phyloP scores from a whole-genome alignment of 2,888 invertebrate genomes.

The Sarcophaga subvicina region DNA sequence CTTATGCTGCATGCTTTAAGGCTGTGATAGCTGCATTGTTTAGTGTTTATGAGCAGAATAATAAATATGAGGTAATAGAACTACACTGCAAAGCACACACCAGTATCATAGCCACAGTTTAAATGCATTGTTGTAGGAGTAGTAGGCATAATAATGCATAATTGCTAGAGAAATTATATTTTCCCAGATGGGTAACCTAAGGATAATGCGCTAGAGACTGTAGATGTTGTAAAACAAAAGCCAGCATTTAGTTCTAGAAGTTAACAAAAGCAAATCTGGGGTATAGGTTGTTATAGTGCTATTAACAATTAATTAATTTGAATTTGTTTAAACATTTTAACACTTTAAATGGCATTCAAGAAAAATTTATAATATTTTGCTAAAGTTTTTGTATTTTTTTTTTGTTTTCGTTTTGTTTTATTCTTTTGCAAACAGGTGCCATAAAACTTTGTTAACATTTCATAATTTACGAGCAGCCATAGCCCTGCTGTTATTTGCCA shows the following conservation, averaged over 20 bases:
- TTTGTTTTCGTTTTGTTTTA: too few species aligned
- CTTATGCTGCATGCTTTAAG: constrained; percentile 13
- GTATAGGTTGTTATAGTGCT: neutral
- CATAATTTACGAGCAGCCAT: constrained; percentile 80
- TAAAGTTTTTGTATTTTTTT: neutral
- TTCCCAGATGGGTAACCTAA: constrained; percentile 57
- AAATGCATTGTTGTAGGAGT: too few species aligned
- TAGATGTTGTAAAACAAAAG: too few species aligned
- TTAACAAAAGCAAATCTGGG: too few species aligned
- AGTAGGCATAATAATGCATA: constrained; percentile 41
- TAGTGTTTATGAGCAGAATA: neutral
- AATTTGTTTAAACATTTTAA: constrained; percentile 53
- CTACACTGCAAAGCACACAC: neutral
- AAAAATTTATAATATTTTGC: constrained; percentile 10
- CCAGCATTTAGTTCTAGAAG: too few species aligned
- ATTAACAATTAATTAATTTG: constrained; percentile 59
- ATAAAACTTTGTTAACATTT: constrained; percentile 79
- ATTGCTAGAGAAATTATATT: constrained; percentile 57
- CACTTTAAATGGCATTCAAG: constrained; percentile 7
- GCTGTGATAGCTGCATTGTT: constrained; percentile 17
- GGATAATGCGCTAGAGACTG: neutral
- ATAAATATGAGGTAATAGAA: neutral
- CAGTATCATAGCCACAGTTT: neutral
- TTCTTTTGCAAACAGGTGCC: constrained; percentile 72
- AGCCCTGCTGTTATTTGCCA: constrained; percentile 77